These are phyloP conservation scores for Acronicta aceris DNA, from an alignment of 2,888 invertebrate species.

Conservation along the genomic window DNA sequence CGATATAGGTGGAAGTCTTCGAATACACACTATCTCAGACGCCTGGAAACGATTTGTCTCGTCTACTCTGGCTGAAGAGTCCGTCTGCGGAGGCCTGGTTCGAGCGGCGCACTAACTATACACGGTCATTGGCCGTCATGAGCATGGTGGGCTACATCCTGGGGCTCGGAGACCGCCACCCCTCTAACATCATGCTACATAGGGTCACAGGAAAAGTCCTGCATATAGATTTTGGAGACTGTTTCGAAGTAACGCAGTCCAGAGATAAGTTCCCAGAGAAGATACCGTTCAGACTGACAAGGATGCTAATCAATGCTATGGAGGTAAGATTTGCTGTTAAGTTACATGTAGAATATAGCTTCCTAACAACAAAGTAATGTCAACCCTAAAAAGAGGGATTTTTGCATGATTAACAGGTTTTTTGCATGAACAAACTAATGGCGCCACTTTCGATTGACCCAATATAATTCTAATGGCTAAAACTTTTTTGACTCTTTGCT, in stretches of 20 bases:
- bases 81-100: slow-evolving; percentile 99
- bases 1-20: slow-evolving; percentile 95
- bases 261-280: slow-evolving; percentile 99
- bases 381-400: too few relatives aligned
- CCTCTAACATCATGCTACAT: slow-evolving; percentile 99
- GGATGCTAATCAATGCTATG: slow-evolving; percentile 99
- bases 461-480: too few relatives aligned
- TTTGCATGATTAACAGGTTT: too few relatives aligned
- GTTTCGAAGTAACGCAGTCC: slow-evolving; percentile 99
- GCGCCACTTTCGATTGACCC: too few relatives aligned
- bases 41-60: slow-evolving; percentile 97
- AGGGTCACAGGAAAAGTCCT: slow-evolving; percentile 98
- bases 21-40: slow-evolving; percentile 98
- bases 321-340: slow-evolving; percentile 85
- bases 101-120: slow-evolving; percentile 98
- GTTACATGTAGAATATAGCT: neutral
- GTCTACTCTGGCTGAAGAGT: slow-evolving; percentile 98
- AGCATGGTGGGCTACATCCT: slow-evolving; percentile 99
- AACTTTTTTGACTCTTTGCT: too few relatives aligned
- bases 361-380: too few relatives aligned
- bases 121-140: slow-evolving; percentile 99
- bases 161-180: slow-evolving; percentile 99
- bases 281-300: slow-evolving; percentile 98
- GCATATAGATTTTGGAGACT: slow-evolving; percentile 99
- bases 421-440: too few relatives aligned